phyloP scores from a whole-genome alignment of 2,888 invertebrate species.

The Lycaena phlaeas region DNA sequence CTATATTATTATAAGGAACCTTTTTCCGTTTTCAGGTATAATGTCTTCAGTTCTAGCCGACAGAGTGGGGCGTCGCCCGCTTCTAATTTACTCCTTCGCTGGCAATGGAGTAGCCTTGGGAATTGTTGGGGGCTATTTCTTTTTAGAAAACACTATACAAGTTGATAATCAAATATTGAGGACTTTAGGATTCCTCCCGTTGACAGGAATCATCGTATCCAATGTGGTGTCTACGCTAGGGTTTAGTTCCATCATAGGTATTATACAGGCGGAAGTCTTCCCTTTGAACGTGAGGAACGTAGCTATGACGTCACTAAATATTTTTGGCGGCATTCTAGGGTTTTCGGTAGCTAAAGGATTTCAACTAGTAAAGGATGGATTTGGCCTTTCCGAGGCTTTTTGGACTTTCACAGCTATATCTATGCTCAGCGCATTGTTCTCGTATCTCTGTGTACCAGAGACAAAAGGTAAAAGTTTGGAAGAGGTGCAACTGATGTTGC shows the following conservation, averaged over 20 bases:
- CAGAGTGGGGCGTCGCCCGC: constrained; percentile 52
- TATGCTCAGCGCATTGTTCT: constrained; percentile 57
- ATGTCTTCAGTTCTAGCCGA: constrained; percentile 43
- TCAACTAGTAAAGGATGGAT: constrained; percentile 53
- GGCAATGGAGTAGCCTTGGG: constrained; percentile 32
- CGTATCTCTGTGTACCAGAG: constrained; percentile 65
- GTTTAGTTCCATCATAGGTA: constrained; percentile 55
- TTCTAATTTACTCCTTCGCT: constrained; percentile 51
- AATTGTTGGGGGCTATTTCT: constrained; percentile 44
- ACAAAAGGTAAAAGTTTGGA: constrained; percentile 70
- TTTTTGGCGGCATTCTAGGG: constrained; percentile 57
- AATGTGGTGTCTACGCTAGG: constrained; percentile 45
- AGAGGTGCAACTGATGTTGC: constrained; percentile 67
- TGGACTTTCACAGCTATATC: constrained; percentile 54
- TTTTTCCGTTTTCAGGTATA: constrained; percentile 44
- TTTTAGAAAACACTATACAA: constrained; percentile 34
- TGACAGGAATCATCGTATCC: constrained; percentile 47
- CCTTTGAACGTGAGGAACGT: constrained; percentile 70
- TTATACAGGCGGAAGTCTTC: constrained; percentile 66
- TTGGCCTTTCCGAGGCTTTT: constrained; percentile 62
- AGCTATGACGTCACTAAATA: constrained; percentile 57
- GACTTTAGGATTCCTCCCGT: constrained; percentile 41
- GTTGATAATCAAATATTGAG: constrained; percentile 27
- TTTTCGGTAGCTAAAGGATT: constrained; percentile 63
- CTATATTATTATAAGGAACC: no score